Base-by-base conservation (phyloP, 92 coral and sea anemone genomes). In the Bergia puertoricense region DNA sequence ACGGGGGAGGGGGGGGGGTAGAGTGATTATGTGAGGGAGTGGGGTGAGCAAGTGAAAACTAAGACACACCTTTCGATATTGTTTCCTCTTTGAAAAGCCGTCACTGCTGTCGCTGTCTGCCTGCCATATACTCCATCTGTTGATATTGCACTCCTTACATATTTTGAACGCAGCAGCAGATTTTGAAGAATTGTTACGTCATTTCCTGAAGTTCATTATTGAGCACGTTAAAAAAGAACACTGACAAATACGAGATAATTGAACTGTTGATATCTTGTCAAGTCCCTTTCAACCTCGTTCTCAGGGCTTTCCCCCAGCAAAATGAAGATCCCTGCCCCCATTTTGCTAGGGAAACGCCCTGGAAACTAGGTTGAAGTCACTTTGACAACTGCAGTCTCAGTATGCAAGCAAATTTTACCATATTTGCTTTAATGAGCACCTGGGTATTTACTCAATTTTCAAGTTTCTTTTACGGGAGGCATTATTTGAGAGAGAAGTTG, bases 121-220 rank as follows among this genome's bases (percentile, higher is more conserved):
- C 82, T 88, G 56, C 96, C 95, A 74, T 93, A 97, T 18, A 89
- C 41, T 9, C 99, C 97, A 9, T 95, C 90, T 66, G 81, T 87
- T 71, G 67, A 76, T 1, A 97, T 71, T 40, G n/a, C 43, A 6
- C 75, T 56, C 45, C 40, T 84, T 22, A 92, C 94, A 69, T 77
- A 86, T 62, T 79, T 56, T 42, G 97, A 97, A 81, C 99, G 92
- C 54, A 77, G 83, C 81, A 97, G 88, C 85, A 97, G 91, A 51
- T 96, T 93, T 88, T 97, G 99, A 42, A 97, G 93, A 46, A 97
- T 95, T 13, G 91, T 93, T 38, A 97, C 97, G 88, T 95, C 98
- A n/a, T 93, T 86, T 38, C 99, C 99, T 97, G 76, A 15, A 30
- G 30, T 30, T 30, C 74, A 40, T 65, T 14, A 74, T 45, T 15